Conservation (phyloP, 2,888 invertebrate species). For the Pollenia griseotomentosa region DNA sequence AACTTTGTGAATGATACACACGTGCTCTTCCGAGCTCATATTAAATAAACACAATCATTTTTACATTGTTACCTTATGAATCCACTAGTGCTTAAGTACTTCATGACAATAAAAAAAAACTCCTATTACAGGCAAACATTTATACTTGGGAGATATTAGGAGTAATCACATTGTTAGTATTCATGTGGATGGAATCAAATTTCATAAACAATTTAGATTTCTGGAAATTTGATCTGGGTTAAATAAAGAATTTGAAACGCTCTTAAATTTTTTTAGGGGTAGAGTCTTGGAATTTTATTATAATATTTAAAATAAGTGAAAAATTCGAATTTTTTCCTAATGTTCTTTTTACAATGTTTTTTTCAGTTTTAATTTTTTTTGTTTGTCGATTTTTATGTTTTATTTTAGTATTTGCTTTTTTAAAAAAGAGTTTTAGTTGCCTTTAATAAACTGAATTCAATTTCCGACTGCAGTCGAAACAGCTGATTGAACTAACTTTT, state of each 20-base stretch:
- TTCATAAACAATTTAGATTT: constrained; percentile 10
- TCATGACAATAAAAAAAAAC: constrained; percentile 16
- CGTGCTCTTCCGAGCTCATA: constrained; percentile 60
- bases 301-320: no score
- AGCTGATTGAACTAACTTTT: no score
- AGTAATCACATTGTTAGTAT: neutral
- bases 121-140: constrained; percentile 28
- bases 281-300: no score
- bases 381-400: no score
- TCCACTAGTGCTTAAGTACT: constrained; percentile 33
- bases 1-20: constrained; percentile 68
- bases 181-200: neutral
- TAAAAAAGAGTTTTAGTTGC: no score
- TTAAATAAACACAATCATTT: constrained; percentile 34
- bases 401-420: no score
- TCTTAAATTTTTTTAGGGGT: neutral
- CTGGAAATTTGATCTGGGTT: neutral
- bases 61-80: constrained; percentile 13
- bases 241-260: neutral
- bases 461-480: no score
- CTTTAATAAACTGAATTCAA: no score
- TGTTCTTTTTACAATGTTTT: no score
- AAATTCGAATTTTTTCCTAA: no score
- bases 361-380: no score
- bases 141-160: constrained; percentile 21